A percentile compares a stretch with the other conserved stretches of the same genome.
These are phyloP conservation scores for Goniozus legneri DNA, from an alignment of 1,140 invertebrate genomes.

Conservation along the genomic window DNA sequence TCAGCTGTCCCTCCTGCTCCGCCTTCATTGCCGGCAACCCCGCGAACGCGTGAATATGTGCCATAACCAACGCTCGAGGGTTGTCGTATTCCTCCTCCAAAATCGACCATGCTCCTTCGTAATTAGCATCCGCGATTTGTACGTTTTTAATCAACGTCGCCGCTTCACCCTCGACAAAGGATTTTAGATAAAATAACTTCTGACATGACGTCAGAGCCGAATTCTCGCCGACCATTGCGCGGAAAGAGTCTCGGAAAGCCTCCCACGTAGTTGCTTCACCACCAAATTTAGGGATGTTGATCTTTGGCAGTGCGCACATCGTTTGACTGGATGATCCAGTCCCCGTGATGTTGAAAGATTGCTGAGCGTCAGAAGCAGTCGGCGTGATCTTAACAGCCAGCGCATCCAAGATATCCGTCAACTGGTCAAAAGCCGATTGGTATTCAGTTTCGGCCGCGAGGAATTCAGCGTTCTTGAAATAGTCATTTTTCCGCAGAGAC, in stretches of 20 bases:
- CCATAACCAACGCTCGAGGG: background rate
- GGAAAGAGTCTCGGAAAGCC: background rate
- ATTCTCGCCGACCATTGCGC: background rate
- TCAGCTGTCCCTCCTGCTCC: background rate
- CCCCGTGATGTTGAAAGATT: too few species aligned
- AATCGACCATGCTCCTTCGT: background rate
- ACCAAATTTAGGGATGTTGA: background rate
- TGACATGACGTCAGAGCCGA: background rate
- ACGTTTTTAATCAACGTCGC: background rate
- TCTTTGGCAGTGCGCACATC: too few species aligned
- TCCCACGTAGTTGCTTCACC: too few species aligned
- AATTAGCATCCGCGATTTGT: background rate
- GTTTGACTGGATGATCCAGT: too few species aligned
- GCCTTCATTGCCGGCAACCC: background rate
- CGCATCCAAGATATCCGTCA: background rate
- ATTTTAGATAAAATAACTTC: conserved; percentile 4
- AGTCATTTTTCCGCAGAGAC: too few species aligned
- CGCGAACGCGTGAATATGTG: background rate
- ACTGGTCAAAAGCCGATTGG: background rate
- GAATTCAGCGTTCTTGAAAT: conserved; percentile 1
- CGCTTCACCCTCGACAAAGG: background rate
- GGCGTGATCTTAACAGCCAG: background rate
- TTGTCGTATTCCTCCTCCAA: background rate
- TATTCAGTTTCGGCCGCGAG: background rate
- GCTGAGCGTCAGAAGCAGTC: background rate